Percentiles rank a stretch among this genome's conserved stretches.
Conservation (phyloP, 2,888 invertebrate species). For the Lepas anatifera region DNA sequence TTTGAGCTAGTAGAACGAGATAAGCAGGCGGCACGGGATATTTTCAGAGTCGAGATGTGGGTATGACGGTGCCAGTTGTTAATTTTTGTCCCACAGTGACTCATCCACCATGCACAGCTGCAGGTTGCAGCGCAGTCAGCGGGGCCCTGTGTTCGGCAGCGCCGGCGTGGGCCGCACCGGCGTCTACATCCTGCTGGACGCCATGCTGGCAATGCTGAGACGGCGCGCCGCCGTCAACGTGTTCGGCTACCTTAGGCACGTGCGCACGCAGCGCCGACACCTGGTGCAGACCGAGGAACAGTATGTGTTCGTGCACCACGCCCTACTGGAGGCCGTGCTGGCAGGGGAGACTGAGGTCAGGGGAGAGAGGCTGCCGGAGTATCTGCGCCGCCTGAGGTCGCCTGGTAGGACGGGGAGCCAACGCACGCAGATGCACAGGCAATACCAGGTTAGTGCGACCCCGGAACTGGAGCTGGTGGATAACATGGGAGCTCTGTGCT, state of each 20-base stretch:
- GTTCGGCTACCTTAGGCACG: constrained; percentile 84
- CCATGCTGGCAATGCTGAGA: constrained; percentile 83
- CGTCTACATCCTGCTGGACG: constrained; percentile 90
- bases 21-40: too few species aligned
- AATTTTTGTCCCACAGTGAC: too few species aligned
- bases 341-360: constrained; percentile 71
- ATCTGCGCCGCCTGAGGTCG: constrained; percentile 33
- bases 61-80: too few species aligned
- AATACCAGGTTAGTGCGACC: constrained; percentile 47
- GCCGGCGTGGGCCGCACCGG: too few species aligned
- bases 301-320: constrained; percentile 97
- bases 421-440: constrained; percentile 46
- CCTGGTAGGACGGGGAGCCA: constrained; percentile 23
- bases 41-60: too few species aligned
- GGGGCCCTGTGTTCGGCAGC: too few species aligned
- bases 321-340: constrained; percentile 80
- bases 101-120: too few species aligned
- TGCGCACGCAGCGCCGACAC: constrained; percentile 87
- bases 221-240: constrained; percentile 76
- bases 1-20: too few species aligned
- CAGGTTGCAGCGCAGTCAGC: too few species aligned
- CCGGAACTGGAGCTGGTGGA: too few species aligned
- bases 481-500: too few species aligned
- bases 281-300: too few species aligned
- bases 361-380: constrained; percentile 39